These are phyloP conservation scores for Ageneiosus marmoratus DNA, from an alignment of 2,113 vertebrate genomes.

Conservation along the genomic window DNA sequence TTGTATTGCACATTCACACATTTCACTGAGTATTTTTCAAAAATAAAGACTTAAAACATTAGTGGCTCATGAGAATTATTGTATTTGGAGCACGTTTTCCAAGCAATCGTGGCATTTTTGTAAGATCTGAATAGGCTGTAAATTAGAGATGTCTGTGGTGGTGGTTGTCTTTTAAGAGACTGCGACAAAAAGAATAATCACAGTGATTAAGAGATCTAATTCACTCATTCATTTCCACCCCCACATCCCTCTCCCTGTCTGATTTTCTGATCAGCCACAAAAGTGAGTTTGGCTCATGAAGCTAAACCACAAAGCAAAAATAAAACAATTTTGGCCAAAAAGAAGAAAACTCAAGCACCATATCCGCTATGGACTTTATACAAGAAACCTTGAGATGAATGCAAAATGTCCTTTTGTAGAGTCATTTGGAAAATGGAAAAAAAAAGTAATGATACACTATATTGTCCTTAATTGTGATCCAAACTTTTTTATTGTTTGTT, in stretches of 20 bases:
- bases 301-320: conserved; percentile 65
- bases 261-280: conserved; percentile 61
- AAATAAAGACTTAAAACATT: conserved; percentile 63
- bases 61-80: conserved; percentile 25
- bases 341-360: conserved; percentile 55
- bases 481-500: not conserved
- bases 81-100: not conserved
- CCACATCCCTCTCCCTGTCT: not conserved
- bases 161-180: conserved; percentile 12
- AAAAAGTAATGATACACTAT: not conserved
- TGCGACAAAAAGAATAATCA: not conserved
- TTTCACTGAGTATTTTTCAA: conserved; percentile 56
- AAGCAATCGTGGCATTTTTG: not conserved
- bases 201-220: not conserved
- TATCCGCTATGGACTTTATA: conserved; percentile 45
- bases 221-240: not conserved
- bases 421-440: not conserved
- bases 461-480: not conserved
- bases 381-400: not conserved
- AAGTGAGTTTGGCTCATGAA: conserved; percentile 61
- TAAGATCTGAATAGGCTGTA: not conserved
- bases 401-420: not conserved
- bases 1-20: conserved; percentile 53
- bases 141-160: conserved; percentile 3
- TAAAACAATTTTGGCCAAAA: conserved; percentile 64